A percentile compares a stretch with the other conserved stretches of the same genome.
Conservation (phyloP, 2,113 vertebrate genomes). For the Prochilodus magdalenae region DNA sequence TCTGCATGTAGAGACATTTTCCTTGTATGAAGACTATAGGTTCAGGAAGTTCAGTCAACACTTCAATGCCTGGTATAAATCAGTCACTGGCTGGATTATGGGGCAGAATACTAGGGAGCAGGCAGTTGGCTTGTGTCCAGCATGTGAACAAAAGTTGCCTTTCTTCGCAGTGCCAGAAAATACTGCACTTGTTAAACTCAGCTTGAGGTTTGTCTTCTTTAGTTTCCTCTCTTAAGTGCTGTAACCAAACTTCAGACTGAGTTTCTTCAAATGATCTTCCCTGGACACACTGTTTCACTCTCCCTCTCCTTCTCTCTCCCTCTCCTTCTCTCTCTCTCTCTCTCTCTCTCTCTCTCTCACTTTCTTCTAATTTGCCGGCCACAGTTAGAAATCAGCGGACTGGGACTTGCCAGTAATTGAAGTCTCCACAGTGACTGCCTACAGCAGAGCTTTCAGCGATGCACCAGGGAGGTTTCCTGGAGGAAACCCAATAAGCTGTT, state of each 20-base stretch:
- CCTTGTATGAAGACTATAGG: constrained; percentile 52
- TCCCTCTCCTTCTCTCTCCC: constrained; percentile 1
- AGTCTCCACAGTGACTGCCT: constrained; percentile 73
- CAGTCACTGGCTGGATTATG: constrained; percentile 72
- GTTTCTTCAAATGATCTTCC: constrained; percentile 55
- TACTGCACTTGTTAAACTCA: constrained; percentile 64
- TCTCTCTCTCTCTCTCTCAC: constrained; percentile 21
- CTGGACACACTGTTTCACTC: constrained; percentile 11
- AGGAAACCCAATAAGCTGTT: constrained; percentile 74
- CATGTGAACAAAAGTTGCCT: constrained; percentile 66
- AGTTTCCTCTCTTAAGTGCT: constrained; percentile 52
- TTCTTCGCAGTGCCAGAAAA: constrained; percentile 51
- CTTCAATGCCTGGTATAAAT: constrained; percentile 73
- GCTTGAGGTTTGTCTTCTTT: constrained; percentile 55
- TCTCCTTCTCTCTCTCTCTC: constrained; percentile 30
- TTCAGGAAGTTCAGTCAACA: constrained; percentile 69
- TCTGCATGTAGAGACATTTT: constrained; percentile 24
- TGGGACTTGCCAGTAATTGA: constrained; percentile 77
- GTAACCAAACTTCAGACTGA: constrained; percentile 55
- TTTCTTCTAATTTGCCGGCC: constrained; percentile 71
- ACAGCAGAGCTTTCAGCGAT: constrained; percentile 68
- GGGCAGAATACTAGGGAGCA: constrained; percentile 64
- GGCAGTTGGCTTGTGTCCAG: constrained; percentile 65
- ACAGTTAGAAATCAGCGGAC: constrained; percentile 70
- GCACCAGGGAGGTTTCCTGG: constrained; percentile 67